Conservation (phyloP, 2,113 vertebrate genomes). For the Halichoerus grypus region DNA sequence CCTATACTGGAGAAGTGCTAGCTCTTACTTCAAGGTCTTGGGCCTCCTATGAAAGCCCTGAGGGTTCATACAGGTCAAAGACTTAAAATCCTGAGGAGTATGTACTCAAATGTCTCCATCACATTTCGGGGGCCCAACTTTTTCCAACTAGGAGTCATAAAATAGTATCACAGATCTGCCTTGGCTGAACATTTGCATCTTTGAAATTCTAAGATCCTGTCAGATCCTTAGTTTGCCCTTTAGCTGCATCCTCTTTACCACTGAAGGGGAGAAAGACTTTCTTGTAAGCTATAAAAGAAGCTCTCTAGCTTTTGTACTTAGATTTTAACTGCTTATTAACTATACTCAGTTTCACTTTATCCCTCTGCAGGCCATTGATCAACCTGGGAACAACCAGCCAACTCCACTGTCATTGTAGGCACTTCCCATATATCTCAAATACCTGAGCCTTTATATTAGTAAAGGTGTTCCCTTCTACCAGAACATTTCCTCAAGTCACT, state of each 20-base stretch:
- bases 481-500: neutral
- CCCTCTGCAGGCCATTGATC: neutral
- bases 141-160: neutral
- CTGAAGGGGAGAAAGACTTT: neutral
- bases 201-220: neutral
- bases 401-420: too few relatives aligned
- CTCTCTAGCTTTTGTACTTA: neutral
- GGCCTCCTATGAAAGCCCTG: neutral
- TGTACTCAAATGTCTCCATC: neutral
- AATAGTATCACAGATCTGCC: neutral
- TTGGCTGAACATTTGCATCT: neutral
- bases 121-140: neutral
- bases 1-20: neutral
- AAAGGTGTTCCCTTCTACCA: neutral
- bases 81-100: neutral
- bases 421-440: neutral
- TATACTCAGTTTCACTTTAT: neutral
- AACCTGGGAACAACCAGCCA: neutral
- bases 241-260: neutral
- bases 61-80: neutral
- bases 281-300: neutral
- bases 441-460: neutral
- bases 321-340: neutral
- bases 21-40: neutral
- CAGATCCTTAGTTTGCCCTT: neutral